Conservation (phyloP, 2,797 vertebrate genomes). For the Helarctos malayanus region DNA sequence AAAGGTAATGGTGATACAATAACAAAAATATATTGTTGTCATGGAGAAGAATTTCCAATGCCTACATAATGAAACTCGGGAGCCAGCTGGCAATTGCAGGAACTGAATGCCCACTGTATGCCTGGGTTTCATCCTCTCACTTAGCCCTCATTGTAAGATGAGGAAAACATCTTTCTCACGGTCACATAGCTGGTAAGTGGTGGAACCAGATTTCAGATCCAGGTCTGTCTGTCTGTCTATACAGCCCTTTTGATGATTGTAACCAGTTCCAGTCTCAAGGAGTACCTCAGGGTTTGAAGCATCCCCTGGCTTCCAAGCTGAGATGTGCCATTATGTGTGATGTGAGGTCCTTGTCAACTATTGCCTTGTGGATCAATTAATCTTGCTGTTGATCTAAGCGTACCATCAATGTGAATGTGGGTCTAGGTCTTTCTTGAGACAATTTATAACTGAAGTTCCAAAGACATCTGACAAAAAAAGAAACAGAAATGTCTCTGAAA, state of each 20-base stretch:
- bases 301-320: neutral
- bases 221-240: neutral
- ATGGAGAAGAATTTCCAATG: neutral
- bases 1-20: neutral
- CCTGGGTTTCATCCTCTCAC: neutral
- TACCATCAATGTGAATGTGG: neutral
- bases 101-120: accelerated
- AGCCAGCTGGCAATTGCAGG: neutral
- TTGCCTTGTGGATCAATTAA: neutral
- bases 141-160: neutral
- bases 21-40: neutral
- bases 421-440: neutral
- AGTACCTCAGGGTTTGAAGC: neutral
- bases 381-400: neutral
- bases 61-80: neutral
- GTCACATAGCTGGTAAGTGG: neutral
- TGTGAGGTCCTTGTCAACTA: neutral
- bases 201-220: neutral
- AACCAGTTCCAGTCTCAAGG: neutral
- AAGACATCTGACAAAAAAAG: neutral
- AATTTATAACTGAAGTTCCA: constrained; percentile 12
- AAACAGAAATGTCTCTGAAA: neutral
- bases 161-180: neutral
- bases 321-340: neutral
- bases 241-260: neutral